These are phyloP conservation scores for Bergia puertoricense DNA, from an alignment of 92 coral and sea anemone genomes.

Conservation along the genomic window DNA sequence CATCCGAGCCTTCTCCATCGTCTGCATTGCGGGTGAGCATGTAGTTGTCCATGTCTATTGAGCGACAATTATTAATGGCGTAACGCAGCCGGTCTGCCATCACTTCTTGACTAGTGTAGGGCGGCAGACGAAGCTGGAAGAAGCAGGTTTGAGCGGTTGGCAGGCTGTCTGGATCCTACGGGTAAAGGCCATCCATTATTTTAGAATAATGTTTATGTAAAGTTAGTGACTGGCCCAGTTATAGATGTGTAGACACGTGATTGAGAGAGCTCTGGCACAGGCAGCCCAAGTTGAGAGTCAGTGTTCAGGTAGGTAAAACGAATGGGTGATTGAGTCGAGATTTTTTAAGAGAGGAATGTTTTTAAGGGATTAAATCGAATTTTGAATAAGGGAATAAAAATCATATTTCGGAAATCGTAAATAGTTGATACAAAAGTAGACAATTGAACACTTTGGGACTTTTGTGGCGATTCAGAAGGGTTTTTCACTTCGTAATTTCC, in stretches of 20 bases:
- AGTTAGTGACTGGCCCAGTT: background rate
- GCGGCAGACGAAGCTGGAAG: conserved; percentile 88
- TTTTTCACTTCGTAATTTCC: too few relatives aligned
- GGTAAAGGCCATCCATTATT: background rate
- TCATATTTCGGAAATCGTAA: too few relatives aligned
- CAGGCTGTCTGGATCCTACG: conserved; percentile 76
- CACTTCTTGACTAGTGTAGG: conserved; percentile 71
- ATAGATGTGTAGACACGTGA: background rate
- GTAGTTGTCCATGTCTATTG: conserved; percentile 88
- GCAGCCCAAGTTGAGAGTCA: too few relatives aligned
- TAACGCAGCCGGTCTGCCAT: conserved; percentile 82
- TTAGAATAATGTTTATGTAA: background rate
- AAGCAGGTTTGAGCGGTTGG: conserved; percentile 92
- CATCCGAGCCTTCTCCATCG: conserved; percentile 78
- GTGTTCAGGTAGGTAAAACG: too few relatives aligned
- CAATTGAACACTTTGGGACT: too few relatives aligned
- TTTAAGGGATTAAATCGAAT: too few relatives aligned
- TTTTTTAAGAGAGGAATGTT: too few relatives aligned
- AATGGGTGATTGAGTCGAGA: too few relatives aligned
- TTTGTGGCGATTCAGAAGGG: too few relatives aligned
- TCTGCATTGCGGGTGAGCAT: conserved; percentile 81
- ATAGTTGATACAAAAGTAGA: too few relatives aligned
- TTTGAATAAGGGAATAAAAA: too few relatives aligned
- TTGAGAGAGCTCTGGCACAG: too few relatives aligned
- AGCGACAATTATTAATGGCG: conserved; percentile 91